phyloP scores from a whole-genome alignment of 2,797 vertebrate genomes.

The Liparis tanakae region DNA sequence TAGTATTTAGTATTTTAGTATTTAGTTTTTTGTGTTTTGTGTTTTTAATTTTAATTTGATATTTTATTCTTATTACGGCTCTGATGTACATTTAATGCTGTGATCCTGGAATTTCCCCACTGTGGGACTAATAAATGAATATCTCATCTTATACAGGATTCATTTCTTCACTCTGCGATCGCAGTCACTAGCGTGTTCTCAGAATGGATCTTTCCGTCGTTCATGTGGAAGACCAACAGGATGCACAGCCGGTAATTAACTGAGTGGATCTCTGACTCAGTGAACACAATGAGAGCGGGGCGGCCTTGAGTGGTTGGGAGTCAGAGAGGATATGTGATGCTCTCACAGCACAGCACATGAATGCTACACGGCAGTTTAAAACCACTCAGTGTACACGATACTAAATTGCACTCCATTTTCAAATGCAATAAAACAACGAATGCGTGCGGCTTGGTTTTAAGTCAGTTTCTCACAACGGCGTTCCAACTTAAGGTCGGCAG shows the following conservation, averaged over 20 bases:
- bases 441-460: constrained; percentile 1
- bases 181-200: neutral
- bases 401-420: neutral
- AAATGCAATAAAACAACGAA: neutral
- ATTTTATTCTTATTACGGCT: too few relatives aligned
- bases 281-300: constrained; percentile 12
- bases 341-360: constrained; percentile 9
- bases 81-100: too few relatives aligned
- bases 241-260: constrained; percentile 30
- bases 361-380: neutral
- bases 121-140: too few relatives aligned
- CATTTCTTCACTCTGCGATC: neutral
- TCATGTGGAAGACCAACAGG: constrained; percentile 25
- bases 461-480: neutral
- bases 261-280: constrained; percentile 31
- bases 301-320: constrained; percentile 29
- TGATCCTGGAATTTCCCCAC: too few relatives aligned
- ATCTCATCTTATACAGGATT: neutral
- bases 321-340: neutral
- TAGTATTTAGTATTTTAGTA: too few relatives aligned
- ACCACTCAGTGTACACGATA: neutral
- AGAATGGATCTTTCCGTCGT: neutral
- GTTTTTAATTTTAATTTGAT: too few relatives aligned
- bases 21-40: too few relatives aligned
- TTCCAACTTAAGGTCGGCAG: neutral